Evolutionary conservation across 1,140 invertebrate species (phyloP).

Genomic region (Centruroides vittatus): DNA sequence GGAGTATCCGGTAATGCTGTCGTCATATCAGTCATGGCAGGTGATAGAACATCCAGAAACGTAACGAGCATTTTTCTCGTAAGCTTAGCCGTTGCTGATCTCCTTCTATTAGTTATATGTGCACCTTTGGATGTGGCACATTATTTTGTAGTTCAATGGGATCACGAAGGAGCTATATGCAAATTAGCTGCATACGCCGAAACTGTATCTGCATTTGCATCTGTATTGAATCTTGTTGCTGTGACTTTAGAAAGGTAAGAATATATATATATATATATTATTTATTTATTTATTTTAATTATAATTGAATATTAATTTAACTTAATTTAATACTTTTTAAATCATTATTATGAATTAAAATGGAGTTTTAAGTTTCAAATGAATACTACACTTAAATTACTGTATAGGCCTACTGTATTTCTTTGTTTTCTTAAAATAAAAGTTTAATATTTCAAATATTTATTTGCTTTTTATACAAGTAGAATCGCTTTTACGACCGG

Average conservation of each 20-base stretch:
- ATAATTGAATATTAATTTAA: too few species aligned
- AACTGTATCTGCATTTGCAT: constrained; percentile 18
- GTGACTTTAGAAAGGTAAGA: constrained; percentile 21
- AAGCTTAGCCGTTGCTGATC: constrained; percentile 20
- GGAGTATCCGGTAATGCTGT: constrained; percentile 17
- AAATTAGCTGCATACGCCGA: constrained; percentile 17
- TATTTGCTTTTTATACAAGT: too few species aligned
- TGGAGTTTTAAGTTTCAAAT: too few species aligned
- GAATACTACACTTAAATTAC: too few species aligned
- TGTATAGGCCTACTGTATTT: too few species aligned
- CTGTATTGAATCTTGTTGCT: constrained; percentile 19
- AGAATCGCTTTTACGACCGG: too few species aligned
- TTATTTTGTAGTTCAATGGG: constrained; percentile 21
- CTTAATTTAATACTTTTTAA: too few species aligned
- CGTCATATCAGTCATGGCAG: constrained; percentile 13
- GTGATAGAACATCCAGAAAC: constrained; percentile 8
- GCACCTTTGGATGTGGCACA: constrained; percentile 19
- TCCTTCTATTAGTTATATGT: constrained; percentile 19
- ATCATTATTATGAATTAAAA: too few species aligned
- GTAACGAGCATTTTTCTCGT: constrained; percentile 19
- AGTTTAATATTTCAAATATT: too few species aligned
- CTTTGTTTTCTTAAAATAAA: too few species aligned
- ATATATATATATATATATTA: neutral
- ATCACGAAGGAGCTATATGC: constrained; percentile 16
- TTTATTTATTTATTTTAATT: too few species aligned